Conservation (phyloP, 2,113 vertebrate genomes). For the Nymphicus hollandicus region DNA sequence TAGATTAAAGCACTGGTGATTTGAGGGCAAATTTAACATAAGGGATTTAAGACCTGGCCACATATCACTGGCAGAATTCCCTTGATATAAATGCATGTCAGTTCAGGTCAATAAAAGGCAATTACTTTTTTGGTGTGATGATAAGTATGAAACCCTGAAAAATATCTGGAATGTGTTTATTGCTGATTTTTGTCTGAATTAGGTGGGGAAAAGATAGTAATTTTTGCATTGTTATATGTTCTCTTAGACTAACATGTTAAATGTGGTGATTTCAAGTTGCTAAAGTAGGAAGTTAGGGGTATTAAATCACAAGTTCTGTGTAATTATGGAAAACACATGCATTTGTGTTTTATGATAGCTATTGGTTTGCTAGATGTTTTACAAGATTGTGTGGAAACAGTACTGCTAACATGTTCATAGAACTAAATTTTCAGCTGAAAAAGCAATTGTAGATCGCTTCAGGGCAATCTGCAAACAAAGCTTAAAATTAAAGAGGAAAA, state of each 20-base stretch:
- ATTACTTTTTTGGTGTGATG: neutral
- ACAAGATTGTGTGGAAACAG: neutral
- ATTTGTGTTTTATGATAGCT: neutral
- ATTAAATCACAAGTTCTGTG: slow-evolving; percentile 14
- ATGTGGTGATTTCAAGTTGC: slow-evolving; percentile 17
- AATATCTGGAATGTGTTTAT: slow-evolving; percentile 6
- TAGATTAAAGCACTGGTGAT: neutral
- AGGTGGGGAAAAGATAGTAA: neutral
- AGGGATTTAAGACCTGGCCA: neutral
- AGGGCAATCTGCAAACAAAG: neutral
- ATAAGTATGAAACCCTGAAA: neutral
- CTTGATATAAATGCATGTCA: slow-evolving; percentile 9
- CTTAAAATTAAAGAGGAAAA: neutral
- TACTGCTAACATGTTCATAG: neutral
- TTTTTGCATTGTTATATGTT: neutral
- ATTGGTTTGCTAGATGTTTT: slow-evolving; percentile 27
- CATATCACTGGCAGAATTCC: neutral
- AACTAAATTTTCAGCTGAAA: neutral
- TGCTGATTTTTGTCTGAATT: slow-evolving; percentile 22
- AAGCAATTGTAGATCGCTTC: neutral
- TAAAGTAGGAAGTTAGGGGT: slow-evolving; percentile 18
- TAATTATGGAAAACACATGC: slow-evolving; percentile 14
- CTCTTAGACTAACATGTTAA: neutral
- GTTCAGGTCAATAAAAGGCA: slow-evolving; percentile 18
- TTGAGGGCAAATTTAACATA: neutral